Conservation (phyloP, 1,140 invertebrate species). For the Drosophila nigrodunni region DNA sequence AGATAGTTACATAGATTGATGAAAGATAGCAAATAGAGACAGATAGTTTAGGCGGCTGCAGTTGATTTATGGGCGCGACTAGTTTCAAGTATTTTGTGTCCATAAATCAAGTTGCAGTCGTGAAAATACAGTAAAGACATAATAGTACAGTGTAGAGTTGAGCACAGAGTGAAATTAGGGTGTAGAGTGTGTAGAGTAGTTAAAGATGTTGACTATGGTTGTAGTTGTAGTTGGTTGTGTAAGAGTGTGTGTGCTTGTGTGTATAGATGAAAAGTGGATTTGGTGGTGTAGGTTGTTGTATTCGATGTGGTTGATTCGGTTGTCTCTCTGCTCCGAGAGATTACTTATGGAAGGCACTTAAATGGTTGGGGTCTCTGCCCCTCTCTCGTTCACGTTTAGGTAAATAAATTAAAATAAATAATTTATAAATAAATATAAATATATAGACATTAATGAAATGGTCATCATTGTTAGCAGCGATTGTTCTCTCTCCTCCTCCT, state of each 20-base stretch:
- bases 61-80: constrained; percentile 78
- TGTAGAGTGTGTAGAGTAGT: constrained; percentile 25
- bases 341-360: constrained; percentile 74
- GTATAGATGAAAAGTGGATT: constrained; percentile 63
- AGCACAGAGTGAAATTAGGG: constrained; percentile 41
- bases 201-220: constrained; percentile 33
- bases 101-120: constrained; percentile 73
- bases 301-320: constrained; percentile 34
- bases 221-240: constrained; percentile 8
- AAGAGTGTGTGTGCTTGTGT: constrained; percentile 1
- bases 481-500: constrained; percentile 70
- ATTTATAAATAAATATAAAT: constrained; percentile 83
- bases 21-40: constrained; percentile 27
- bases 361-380: constrained; percentile 49
- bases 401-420: constrained; percentile 84
- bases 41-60: constrained; percentile 52
- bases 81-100: constrained; percentile 72
- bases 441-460: constrained; percentile 72
- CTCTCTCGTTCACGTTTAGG: constrained; percentile 77
- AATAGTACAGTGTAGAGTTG: constrained; percentile 13
- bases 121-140: constrained; percentile 47
- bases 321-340: constrained; percentile 47
- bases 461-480: constrained; percentile 74
- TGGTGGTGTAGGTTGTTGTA: constrained; percentile 41
- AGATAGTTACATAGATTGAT: constrained; percentile 39